A percentile compares a stretch with the other conserved stretches of the same genome.
phyloP scores from a whole-genome alignment of 2,797 vertebrate species.

The Tangara arthus region DNA sequence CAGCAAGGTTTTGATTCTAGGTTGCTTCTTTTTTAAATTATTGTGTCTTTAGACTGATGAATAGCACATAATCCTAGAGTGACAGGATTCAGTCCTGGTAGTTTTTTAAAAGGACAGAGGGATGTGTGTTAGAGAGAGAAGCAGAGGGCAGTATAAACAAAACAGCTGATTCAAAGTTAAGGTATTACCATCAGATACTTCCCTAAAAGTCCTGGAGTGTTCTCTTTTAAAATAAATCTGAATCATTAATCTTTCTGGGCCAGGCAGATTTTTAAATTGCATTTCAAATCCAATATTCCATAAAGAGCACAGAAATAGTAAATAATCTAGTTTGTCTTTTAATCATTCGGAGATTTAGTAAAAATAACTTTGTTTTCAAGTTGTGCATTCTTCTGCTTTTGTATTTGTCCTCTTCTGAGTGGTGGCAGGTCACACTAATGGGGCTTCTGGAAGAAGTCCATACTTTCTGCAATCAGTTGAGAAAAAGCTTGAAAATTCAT shows the following conservation, averaged over 20 bases:
- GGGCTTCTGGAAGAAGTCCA: constrained; percentile 37
- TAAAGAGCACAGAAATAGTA: background rate
- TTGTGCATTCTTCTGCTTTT: constrained; percentile 5
- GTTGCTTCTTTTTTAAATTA: background rate
- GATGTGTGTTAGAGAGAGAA: background rate
- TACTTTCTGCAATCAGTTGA: background rate
- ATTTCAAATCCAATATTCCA: constrained; percentile 2
- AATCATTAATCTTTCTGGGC: background rate
- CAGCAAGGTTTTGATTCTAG: background rate
- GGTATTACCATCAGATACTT: background rate
- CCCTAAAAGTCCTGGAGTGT: background rate
- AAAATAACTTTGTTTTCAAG: constrained; percentile 37
- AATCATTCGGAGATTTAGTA: background rate
- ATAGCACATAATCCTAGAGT: background rate
- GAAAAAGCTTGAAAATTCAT: background rate
- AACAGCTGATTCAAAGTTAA: background rate
- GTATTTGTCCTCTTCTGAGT: background rate
- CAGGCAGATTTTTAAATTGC: background rate
- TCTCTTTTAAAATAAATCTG: background rate
- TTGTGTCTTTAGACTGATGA: background rate
- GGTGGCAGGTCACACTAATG: constrained; percentile 5
- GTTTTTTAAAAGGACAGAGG: background rate
- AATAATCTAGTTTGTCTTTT: constrained; percentile 7
- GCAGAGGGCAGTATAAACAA: background rate
- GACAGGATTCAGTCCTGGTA: background rate